Evolutionary conservation across 2,113 vertebrate species (phyloP), one percentile per base, ranked within the genome.

Genomic region (Nymphicus hollandicus): DNA sequence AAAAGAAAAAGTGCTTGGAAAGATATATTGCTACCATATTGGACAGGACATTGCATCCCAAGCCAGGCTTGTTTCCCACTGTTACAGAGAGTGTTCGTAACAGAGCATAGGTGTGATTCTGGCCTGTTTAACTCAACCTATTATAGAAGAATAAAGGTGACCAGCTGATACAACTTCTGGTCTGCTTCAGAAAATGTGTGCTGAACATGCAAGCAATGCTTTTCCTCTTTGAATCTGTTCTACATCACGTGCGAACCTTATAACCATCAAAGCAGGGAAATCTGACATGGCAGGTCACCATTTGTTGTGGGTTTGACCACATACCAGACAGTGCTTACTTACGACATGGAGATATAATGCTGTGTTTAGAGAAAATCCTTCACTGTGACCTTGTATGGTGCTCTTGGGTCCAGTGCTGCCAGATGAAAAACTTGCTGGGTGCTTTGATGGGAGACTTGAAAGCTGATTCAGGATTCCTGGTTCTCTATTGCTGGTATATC

Each of bases 1-100:
- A 88, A 93, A 95, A 35, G 19, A 86, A 93, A 74, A 73, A 46
- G 25, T 52, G 17, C 72, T 92, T 89, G 90, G 89, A 91, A 95
- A 96, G 76, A 89, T 94, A 91, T 89, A 95, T 94, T 77, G 72
- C 47, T 44, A 18, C 69, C 31, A 31, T 88, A 18, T 53, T 83
- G 87, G 82, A 69, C 50, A 27, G 55, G 66, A n/a, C 29, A 15
- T 47, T 44, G 47, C 39, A 43, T 46, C 73, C 58, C 65, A 68
- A 70, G 52, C 16, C 31, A 18, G 29, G 27, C 69, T 35, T 69
- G 65, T 60, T 87, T 81, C 72, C 86, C 70, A 64, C n/a, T 70
- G 9, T 50, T 72, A 19, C 5, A 49, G n/a, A 12, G 49, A 9
- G 17, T 13, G 24, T 19, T 88, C 13, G 1, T 3, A 73, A 6